phyloP scores from a whole-genome alignment of 2,797 vertebrate genomes.

The Muscicapa striata region DNA sequence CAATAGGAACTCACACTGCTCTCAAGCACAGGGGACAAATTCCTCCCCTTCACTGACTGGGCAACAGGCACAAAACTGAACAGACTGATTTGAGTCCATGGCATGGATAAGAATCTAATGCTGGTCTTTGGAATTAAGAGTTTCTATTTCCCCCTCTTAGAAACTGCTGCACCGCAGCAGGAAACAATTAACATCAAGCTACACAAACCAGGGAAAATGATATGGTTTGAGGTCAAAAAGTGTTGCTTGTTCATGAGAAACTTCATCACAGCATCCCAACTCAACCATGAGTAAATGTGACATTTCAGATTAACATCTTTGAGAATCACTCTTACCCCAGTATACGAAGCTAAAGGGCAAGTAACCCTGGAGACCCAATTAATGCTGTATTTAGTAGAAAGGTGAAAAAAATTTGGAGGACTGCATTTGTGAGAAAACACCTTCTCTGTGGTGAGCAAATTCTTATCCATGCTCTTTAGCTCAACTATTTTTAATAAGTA shows the following conservation, averaged over 20 bases:
- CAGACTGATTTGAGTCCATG: background rate
- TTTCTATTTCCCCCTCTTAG: background rate
- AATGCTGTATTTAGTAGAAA: background rate
- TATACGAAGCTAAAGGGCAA: background rate
- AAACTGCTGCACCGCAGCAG: background rate
- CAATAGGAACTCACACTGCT: background rate
- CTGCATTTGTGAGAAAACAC: background rate
- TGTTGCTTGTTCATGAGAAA: background rate
- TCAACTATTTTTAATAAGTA: constrained; percentile 41
- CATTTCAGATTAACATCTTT: background rate
- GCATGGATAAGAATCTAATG: background rate
- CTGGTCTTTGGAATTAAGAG: background rate
- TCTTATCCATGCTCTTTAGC: background rate
- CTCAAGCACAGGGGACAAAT: background rate
- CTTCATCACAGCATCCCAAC: background rate
- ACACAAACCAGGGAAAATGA: background rate
- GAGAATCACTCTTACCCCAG: background rate
- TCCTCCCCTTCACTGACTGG: background rate
- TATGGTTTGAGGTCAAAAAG: background rate
- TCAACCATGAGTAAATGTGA: background rate
- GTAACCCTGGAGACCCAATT: background rate
- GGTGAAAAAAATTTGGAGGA: background rate
- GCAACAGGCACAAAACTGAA: background rate
- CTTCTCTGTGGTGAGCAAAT: background rate
- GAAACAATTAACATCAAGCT: background rate